Evolutionary conservation across 2,888 invertebrate genomes (phyloP).

Genomic region (Nomada flava): DNA sequence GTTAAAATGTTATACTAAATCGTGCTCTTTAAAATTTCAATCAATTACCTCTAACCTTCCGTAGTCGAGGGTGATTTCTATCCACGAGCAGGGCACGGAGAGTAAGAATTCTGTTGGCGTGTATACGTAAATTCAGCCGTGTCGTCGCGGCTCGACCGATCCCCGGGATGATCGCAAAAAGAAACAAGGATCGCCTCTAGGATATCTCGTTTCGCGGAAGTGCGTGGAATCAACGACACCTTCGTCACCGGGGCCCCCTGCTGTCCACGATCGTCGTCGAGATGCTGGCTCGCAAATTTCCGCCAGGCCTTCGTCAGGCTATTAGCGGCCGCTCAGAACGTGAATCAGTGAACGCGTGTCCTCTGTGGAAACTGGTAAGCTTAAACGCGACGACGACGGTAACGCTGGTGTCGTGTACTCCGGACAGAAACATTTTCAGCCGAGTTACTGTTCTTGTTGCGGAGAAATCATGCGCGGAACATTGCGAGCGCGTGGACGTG

Average conservation of each 20-base stretch:
- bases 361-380: background rate
- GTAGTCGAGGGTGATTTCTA: background rate
- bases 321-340: slow-evolving; percentile 51
- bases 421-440: slow-evolving; percentile 13
- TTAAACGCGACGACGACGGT: slow-evolving; percentile 14
- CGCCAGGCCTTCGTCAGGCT: slow-evolving; percentile 41
- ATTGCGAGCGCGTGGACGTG: too few species aligned
- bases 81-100: background rate
- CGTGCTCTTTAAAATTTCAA: background rate
- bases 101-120: slow-evolving; percentile 4
- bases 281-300: slow-evolving; percentile 61
- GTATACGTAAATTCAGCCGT: slow-evolving; percentile 46
- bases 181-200: slow-evolving; percentile 14
- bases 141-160: slow-evolving; percentile 43
- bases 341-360: slow-evolving; percentile 42
- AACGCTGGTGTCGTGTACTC: slow-evolving; percentile 11
- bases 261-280: slow-evolving; percentile 42
- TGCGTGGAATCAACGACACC: slow-evolving; percentile 61
- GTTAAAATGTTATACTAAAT: too few species aligned
- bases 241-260: slow-evolving; percentile 53
- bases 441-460: slow-evolving; percentile 14
- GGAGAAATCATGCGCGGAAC: slow-evolving; percentile 2
- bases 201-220: slow-evolving; percentile 66
- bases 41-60: slow-evolving; percentile 3
- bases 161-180: slow-evolving; percentile 19